Base-by-base conservation (phyloP, 2,113 vertebrate genomes). In the Engystomops pustulosus region DNA sequence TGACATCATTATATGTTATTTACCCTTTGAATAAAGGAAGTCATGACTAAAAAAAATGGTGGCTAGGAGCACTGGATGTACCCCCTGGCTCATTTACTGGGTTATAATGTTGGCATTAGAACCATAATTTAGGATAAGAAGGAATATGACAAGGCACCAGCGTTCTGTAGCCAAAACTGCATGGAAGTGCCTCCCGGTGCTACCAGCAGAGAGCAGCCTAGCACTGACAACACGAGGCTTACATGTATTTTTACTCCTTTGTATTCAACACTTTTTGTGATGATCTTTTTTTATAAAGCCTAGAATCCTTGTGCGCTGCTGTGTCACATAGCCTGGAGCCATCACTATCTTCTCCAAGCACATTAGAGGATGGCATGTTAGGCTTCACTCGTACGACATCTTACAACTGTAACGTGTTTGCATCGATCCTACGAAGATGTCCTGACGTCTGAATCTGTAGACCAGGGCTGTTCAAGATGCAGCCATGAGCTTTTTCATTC, bases 161-260 rank as follows among this genome's bases (percentile, higher is more conserved):
- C 10, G 4, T 20, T 20, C 3, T 67, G 27, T 65, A 65, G 25
- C 27, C 15, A 14, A 67, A 17, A 25, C 14, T 5, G 4, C 6
- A 14, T 17, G 17, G 60, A 12, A 17, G 12, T 18, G 20, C 14
- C 70, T 30, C 2, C 20, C 1, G 20, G 18, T 38, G 20, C 12
- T 25, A 9, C 75, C 51, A 78, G 51, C 6, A 78, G 75, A 78
- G 75, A 32, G 51, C 49, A 53, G n/a, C 20, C 38, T 10, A 38
- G 34, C n/a, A 44, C 32, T 18, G 36, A 30, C 25, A 6, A 3
- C 3, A 30, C 2, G 15, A n/a, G n/a, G n/a, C n/a, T n/a, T n/a
- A n/a, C n/a, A n/a, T n/a, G n/a, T n/a, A n/a, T n/a, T n/a, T n/a
- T n/a, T n/a, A n/a, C n/a, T 65, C 30, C 30, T 32, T 30, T 62